A percentile compares a stretch with the other conserved stretches of the same genome.
phyloP scores from a whole-genome alignment of 2,888 invertebrate species.

The Hirtodrosophila trivittata region DNA sequence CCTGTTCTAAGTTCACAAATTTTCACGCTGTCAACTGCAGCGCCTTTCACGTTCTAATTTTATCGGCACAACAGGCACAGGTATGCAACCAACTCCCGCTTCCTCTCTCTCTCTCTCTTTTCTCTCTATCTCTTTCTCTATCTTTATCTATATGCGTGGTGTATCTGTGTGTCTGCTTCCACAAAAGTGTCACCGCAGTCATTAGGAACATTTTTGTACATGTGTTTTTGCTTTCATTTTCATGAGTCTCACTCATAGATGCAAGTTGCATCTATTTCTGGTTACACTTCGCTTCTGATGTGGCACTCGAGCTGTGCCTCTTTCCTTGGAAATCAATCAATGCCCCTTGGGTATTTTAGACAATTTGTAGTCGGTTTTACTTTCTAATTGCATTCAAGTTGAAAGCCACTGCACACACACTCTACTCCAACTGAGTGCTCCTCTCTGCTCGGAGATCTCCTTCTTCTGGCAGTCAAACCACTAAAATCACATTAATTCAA shows the following conservation, averaged over 20 bases:
- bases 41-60: constrained; percentile 72
- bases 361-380: constrained; percentile 74
- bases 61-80: constrained; percentile 63
- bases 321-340: constrained; percentile 76
- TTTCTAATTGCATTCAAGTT: constrained; percentile 75
- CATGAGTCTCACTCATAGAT: constrained; percentile 37
- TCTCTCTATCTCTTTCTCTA: constrained; percentile 1
- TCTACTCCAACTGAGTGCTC: constrained; percentile 37
- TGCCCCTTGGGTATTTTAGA: constrained; percentile 50
- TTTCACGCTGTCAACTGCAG: constrained; percentile 77
- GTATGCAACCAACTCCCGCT: constrained; percentile 50
- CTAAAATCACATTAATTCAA: constrained; percentile 31
- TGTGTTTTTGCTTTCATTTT: constrained; percentile 54
- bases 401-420: constrained; percentile 38
- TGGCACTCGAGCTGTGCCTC: constrained; percentile 43
- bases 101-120: constrained; percentile 15
- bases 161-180: constrained; percentile 49
- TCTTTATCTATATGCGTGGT: neutral
- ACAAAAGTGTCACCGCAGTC: constrained; percentile 78
- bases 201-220: constrained; percentile 66
- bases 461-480: constrained; percentile 22
- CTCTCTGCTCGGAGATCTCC: neutral
- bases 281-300: constrained; percentile 53
- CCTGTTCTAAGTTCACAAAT: constrained; percentile 78
- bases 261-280: constrained; percentile 60